Evolutionary conservation across 2,113 vertebrate genomes (phyloP).

Genomic region (Pristiophorus japonicus): DNA sequence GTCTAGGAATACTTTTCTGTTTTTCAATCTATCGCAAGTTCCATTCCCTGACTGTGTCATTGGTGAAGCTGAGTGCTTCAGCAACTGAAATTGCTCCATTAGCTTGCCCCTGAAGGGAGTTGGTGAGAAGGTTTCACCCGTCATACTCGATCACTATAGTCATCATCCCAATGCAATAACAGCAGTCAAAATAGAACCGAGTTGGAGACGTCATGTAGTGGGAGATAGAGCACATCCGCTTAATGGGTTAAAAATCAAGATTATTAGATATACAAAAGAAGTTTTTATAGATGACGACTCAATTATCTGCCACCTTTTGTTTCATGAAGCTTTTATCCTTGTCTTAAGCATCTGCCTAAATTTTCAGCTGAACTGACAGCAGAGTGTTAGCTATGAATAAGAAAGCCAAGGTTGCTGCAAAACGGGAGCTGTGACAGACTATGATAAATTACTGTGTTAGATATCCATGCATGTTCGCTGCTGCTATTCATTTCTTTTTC

Average conservation of each 20-base stretch:
- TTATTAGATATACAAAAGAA: neutral
- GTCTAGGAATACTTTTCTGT: neutral
- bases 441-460: neutral
- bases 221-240: neutral
- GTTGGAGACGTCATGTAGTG: neutral
- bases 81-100: constrained; percentile 6
- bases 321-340: too few relatives aligned
- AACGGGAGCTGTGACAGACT: neutral
- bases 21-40: neutral
- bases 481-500: neutral
- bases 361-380: neutral
- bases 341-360: neutral
- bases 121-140: neutral
- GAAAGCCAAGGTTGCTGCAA: neutral
- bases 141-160: neutral
- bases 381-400: neutral
- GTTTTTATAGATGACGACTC: neutral
- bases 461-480: neutral
- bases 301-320: neutral
- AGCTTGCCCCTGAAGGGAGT: constrained; percentile 4
- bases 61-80: neutral
- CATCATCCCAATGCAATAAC: neutral
- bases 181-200: neutral
- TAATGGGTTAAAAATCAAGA: neutral
- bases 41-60: neutral